phyloP scores from a whole-genome alignment of 1,140 invertebrate genomes.

The Pollicipes pollicipes region DNA sequence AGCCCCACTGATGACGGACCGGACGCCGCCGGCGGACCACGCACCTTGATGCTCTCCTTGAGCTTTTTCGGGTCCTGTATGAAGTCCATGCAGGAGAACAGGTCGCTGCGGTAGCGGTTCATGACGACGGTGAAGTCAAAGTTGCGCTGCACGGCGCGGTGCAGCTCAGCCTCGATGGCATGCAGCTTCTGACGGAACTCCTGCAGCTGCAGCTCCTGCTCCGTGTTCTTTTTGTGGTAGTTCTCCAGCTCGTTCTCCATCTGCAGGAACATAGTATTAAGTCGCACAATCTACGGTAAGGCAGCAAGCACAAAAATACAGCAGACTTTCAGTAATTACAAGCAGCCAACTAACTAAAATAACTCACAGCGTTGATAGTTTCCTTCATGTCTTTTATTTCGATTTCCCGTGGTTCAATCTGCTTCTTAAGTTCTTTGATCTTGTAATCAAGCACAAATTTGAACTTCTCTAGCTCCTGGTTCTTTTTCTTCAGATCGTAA shows the following conservation, averaged over 20 bases:
- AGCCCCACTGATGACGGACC: too few species aligned
- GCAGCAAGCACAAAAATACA: too few species aligned
- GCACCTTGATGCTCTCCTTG: conserved; percentile 53
- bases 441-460: conserved; percentile 78
- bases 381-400: conserved; percentile 45
- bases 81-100: conserved; percentile 50
- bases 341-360: too few species aligned
- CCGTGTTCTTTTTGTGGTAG: conserved; percentile 43
- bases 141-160: conserved; percentile 38
- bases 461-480: conserved; percentile 74
- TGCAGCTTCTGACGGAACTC: conserved; percentile 55
- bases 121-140: conserved; percentile 39
- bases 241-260: conserved; percentile 48
- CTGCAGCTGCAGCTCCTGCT: conserved; percentile 47
- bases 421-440: conserved; percentile 62
- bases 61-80: conserved; percentile 56
- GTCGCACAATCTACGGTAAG: too few species aligned
- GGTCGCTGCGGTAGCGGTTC: conserved; percentile 54
- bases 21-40: too few species aligned
- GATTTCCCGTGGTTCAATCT: conserved; percentile 62
- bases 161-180: conserved; percentile 44
- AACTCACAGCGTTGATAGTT: conserved; percentile 45
- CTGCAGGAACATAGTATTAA: conserved; percentile 22
- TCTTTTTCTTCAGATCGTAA: conserved; percentile 60
- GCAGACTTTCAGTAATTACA: too few species aligned